Conservation (phyloP, 1,140 invertebrate species). For the Papilio polyxenes region DNA sequence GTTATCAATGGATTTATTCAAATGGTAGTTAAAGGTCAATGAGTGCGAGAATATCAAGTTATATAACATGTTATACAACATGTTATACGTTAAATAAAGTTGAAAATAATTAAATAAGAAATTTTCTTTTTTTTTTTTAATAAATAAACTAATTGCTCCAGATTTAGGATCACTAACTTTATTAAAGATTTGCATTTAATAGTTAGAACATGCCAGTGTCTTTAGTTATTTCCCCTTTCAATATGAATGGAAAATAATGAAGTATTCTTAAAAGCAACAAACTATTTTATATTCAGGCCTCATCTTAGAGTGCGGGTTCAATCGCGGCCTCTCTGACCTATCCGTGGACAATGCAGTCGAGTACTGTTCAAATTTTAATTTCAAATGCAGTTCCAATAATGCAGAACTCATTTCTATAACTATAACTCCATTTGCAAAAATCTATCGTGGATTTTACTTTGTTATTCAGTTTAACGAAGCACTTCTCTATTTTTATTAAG, state of each 20-base stretch:
- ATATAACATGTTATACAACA: neutral
- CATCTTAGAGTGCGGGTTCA: slow-evolving; percentile 20
- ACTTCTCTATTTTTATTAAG: slow-evolving; percentile 7
- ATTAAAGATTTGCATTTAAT: too few relatives aligned
- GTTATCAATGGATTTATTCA: slow-evolving; percentile 19
- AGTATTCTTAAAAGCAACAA: slow-evolving; percentile 10
- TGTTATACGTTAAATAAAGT: neutral
- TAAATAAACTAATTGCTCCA: neutral
- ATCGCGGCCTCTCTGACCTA: neutral
- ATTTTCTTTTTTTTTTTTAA: neutral
- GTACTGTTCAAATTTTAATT: slow-evolving; percentile 34
- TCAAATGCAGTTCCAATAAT: slow-evolving; percentile 25
- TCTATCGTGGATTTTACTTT: slow-evolving; percentile 18
- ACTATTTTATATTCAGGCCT: slow-evolving; percentile 22
- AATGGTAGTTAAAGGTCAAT: slow-evolving; percentile 20
- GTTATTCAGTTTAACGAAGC: slow-evolving; percentile 7
- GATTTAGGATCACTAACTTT: too few relatives aligned
- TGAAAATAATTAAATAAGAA: neutral
- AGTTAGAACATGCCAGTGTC: too few relatives aligned
- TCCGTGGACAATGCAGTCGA: slow-evolving; percentile 15
- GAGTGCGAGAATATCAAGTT: neutral
- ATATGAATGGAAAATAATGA: neutral
- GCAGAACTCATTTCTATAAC: slow-evolving; percentile 20
- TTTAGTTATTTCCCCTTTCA: too few relatives aligned
- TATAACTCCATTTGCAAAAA: slow-evolving; percentile 8